These are phyloP conservation scores for Leptestheria dahalacensis DNA, from an alignment of 1,140 invertebrate genomes.

Conservation along the genomic window DNA sequence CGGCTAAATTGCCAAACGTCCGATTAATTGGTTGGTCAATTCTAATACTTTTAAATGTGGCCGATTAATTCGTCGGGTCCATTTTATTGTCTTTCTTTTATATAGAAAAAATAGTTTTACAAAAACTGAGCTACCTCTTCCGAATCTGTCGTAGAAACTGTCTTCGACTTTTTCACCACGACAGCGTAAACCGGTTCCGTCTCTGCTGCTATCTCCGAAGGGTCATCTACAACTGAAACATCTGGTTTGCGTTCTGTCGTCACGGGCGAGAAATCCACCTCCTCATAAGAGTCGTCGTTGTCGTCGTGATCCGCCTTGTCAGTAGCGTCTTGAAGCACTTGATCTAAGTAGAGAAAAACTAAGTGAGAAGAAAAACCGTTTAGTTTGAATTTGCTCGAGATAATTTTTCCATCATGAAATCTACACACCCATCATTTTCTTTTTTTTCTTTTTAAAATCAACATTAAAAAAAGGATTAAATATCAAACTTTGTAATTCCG, in stretches of 20 bases:
- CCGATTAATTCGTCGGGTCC: too few species aligned
- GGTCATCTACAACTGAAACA: too few species aligned
- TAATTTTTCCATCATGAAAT: too few species aligned
- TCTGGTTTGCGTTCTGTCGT: neutral
- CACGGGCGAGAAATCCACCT: neutral
- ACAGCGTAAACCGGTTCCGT: constrained; percentile 12
- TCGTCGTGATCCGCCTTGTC: neutral
- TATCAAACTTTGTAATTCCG: too few species aligned
- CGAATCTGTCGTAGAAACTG: neutral
- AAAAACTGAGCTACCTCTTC: neutral
- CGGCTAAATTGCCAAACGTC: too few species aligned
- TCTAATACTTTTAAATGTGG: too few species aligned
- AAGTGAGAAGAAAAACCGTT: neutral
- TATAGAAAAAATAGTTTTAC: too few species aligned
- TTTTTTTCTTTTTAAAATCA: too few species aligned
- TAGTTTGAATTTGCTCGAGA: neutral
- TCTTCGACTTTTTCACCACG: constrained; percentile 8
- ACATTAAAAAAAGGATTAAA: too few species aligned
- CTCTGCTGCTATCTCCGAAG: too few species aligned
- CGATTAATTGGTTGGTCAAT: too few species aligned
- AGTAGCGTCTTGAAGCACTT: neutral
- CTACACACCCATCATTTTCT: too few species aligned
- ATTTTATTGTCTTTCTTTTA: neutral
- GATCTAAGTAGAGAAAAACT: neutral
- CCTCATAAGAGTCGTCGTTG: neutral